Evolutionary conservation across 2,797 vertebrate species (phyloP).

Genomic region (Potorous gilbertii): DNA sequence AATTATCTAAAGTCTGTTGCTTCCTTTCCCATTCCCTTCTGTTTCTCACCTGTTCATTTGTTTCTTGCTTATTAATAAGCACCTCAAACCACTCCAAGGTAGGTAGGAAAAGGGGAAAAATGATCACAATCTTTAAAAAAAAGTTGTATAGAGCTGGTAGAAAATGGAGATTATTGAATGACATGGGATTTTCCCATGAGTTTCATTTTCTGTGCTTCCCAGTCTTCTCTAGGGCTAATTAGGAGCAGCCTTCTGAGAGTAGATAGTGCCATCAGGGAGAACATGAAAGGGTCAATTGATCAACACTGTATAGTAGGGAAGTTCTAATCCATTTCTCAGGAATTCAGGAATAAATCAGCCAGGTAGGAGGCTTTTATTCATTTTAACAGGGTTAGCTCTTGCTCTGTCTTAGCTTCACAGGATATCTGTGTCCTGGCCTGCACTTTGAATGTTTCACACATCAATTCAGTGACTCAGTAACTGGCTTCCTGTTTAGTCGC

Average conservation of each 20-base stretch:
- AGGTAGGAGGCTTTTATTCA: neutral
- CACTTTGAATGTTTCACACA: constrained; percentile 34
- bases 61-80: neutral
- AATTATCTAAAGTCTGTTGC: neutral
- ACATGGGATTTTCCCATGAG: neutral
- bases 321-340: neutral
- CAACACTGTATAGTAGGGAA: neutral
- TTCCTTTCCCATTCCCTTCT: neutral
- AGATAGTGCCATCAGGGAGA: neutral
- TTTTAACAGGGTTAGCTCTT: neutral
- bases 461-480: constrained; percentile 50
- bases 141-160: neutral
- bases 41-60: neutral
- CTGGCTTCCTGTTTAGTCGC: constrained; percentile 76
- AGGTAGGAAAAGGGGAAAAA: neutral
- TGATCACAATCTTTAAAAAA: neutral
- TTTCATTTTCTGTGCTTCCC: neutral
- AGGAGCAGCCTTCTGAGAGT: neutral
- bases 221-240: neutral
- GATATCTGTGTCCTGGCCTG: neutral
- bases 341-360: neutral
- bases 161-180: neutral
- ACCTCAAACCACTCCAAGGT: too few species aligned
- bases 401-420: constrained; percentile 14
- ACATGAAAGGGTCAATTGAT: neutral